Conservation (phyloP, 2,888 invertebrate genomes). For the Galerucella nymphaeae region DNA sequence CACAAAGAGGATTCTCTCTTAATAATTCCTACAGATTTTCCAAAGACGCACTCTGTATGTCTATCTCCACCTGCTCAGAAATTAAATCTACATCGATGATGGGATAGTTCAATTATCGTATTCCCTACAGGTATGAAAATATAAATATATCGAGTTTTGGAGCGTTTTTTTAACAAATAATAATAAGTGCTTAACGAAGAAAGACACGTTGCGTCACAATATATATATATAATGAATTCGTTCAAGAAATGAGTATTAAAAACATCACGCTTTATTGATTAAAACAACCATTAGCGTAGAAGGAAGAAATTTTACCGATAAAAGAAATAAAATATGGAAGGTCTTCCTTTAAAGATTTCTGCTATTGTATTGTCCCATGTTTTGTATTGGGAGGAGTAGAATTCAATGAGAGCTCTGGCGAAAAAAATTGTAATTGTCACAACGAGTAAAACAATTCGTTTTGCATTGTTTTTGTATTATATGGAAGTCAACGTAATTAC, state of each 20-base stretch:
- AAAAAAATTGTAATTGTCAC: no score
- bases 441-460: no score
- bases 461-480: no score
- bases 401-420: no score
- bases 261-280: conserved; percentile 19
- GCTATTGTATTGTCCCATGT: no score
- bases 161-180: conserved; percentile 11
- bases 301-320: background rate
- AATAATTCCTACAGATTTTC: background rate
- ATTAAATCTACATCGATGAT: background rate
- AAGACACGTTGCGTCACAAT: conserved; percentile 23
- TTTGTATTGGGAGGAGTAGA: no score
- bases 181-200: conserved; percentile 22
- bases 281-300: conserved; percentile 14
- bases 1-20: no score
- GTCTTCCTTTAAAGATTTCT: no score
- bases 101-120: conserved; percentile 3
- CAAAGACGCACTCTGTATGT: background rate
- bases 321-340: no score
- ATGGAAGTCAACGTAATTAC: no score
- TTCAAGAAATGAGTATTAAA: conserved; percentile 26
- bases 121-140: conserved; percentile 13
- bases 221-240: conserved; percentile 24
- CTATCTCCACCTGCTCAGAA: background rate
- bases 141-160: conserved; percentile 8